A percentile compares a stretch with the other conserved stretches of the same genome.
phyloP scores from a whole-genome alignment of 2,113 vertebrate genomes.

The Mesocricetus auratus region DNA sequence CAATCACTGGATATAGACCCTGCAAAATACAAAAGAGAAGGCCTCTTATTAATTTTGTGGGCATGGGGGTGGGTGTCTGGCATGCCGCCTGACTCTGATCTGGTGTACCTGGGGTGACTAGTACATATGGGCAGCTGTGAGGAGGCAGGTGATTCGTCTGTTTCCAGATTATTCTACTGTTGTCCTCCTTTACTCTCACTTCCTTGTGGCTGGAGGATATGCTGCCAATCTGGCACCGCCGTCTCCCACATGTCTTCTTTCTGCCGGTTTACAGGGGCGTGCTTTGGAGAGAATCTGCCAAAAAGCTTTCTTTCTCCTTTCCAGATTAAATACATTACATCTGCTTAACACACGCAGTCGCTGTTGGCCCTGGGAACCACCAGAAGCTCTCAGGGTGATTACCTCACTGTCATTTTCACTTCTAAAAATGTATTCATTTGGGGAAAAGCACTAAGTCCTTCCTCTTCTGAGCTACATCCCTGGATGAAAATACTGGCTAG shows the following conservation, averaged over 20 bases:
- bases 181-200: slow-evolving; percentile 44
- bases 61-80: neutral
- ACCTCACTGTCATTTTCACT: slow-evolving; percentile 49
- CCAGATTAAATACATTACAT: slow-evolving; percentile 76
- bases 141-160: slow-evolving; percentile 47
- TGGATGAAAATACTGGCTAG: neutral
- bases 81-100: neutral
- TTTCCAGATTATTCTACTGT: slow-evolving; percentile 51
- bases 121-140: slow-evolving; percentile 36
- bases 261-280: slow-evolving; percentile 69
- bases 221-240: slow-evolving; percentile 58
- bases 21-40: neutral
- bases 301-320: slow-evolving; percentile 38
- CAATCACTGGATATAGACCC: neutral
- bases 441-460: neutral
- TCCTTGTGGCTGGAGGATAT: slow-evolving; percentile 57
- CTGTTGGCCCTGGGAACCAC: slow-evolving; percentile 57
- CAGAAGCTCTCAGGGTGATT: slow-evolving; percentile 61
- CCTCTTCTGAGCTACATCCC: slow-evolving; percentile 9
- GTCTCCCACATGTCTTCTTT: slow-evolving; percentile 52
- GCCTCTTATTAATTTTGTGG: neutral
- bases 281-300: slow-evolving; percentile 67
- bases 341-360: slow-evolving; percentile 70
- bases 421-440: slow-evolving; percentile 10
- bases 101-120: neutral